Conservation (phyloP, 1,140 invertebrate species). For the Phthorimaea operculella region DNA sequence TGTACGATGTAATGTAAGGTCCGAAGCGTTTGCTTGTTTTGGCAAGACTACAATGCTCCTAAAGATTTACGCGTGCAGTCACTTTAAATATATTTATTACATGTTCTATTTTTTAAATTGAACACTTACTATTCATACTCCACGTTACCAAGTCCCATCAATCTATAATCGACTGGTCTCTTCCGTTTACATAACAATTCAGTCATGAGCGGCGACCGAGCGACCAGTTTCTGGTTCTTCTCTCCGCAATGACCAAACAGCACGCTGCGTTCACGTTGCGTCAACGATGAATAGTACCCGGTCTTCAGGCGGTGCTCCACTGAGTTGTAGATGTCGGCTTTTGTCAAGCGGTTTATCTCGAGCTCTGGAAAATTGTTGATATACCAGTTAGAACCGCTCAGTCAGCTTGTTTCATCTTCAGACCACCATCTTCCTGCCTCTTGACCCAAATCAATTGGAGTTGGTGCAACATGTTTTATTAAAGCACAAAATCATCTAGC, state of each 20-base stretch:
- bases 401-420: too few species aligned
- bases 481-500: too few species aligned
- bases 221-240: conserved; percentile 48
- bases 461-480: too few species aligned
- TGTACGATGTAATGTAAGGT: too few species aligned
- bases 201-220: conserved; percentile 50
- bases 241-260: conserved; percentile 44
- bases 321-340: conserved; percentile 70
- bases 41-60: too few species aligned
- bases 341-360: conserved; percentile 71
- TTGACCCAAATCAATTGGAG: too few species aligned
- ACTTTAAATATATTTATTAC: too few species aligned
- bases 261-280: conserved; percentile 36
- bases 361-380: conserved; percentile 57
- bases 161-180: conserved; percentile 47
- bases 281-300: conserved; percentile 40
- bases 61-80: too few species aligned
- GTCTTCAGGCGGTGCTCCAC: conserved; percentile 52
- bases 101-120: too few species aligned
- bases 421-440: too few species aligned
- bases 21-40: too few species aligned
- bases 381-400: too few species aligned
- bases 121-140: conserved; percentile 45
- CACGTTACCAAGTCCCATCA: conserved; percentile 51
- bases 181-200: conserved; percentile 47